Conservation (phyloP, 2,797 vertebrate species). For the Pangasius krempfi region DNA sequence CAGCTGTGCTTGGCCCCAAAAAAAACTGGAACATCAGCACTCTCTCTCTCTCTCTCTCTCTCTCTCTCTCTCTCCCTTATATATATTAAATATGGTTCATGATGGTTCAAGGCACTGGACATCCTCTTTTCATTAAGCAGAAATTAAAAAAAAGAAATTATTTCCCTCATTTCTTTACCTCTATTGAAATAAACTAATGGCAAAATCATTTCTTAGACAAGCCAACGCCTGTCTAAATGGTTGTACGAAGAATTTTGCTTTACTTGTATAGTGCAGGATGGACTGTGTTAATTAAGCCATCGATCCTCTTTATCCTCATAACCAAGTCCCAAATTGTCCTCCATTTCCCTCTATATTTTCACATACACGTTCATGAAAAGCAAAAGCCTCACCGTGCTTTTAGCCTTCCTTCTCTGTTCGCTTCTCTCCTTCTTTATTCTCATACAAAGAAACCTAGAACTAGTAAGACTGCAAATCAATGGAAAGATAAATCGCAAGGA, state of each 20-base stretch:
- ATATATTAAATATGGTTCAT: neutral
- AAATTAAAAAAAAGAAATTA: neutral
- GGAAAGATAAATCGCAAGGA: neutral
- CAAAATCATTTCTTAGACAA: neutral
- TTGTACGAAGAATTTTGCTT: neutral
- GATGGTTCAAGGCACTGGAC: neutral
- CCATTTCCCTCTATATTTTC: neutral
- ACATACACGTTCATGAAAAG: neutral
- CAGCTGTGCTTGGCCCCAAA: constrained; percentile 1
- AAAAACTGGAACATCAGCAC: neutral
- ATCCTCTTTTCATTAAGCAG: neutral
- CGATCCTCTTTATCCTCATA: neutral
- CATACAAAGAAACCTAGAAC: neutral
- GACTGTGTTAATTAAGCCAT: constrained; percentile 6
- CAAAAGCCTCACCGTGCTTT: neutral
- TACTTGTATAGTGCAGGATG: neutral
- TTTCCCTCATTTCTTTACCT: neutral
- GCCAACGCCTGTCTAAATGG: too few species aligned
- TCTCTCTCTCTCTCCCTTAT: neutral
- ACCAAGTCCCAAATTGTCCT: neutral
- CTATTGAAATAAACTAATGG: neutral
- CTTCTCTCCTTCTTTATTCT: neutral
- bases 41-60: constrained; percentile 6
- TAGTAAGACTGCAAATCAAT: neutral
- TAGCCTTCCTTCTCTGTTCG: neutral